Evolutionary conservation across 2,888 invertebrate species (phyloP).

Genomic region (Watsonalla cultraria): DNA sequence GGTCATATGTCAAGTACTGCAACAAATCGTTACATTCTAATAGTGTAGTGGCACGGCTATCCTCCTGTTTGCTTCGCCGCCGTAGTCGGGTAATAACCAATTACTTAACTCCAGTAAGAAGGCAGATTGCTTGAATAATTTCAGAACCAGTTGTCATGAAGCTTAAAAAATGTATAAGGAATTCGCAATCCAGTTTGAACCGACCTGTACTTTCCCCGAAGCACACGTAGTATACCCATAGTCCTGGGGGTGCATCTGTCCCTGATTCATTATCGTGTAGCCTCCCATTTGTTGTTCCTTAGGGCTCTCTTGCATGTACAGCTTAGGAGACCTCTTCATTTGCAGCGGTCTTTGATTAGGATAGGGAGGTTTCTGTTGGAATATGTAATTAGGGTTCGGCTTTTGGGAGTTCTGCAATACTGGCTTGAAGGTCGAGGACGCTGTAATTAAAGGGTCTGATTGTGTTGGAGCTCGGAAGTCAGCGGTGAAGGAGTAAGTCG

Average conservation of each 20-base stretch:
- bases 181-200: slow-evolving; percentile 9
- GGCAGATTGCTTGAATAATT: too few species aligned
- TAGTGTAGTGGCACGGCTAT: too few species aligned
- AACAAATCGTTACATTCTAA: too few species aligned
- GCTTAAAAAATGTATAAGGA: neutral
- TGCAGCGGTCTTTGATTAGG: slow-evolving; percentile 42
- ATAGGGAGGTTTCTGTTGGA: slow-evolving; percentile 64
- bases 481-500: slow-evolving; percentile 90
- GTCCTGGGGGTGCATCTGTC: slow-evolving; percentile 60
- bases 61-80: too few species aligned
- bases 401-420: slow-evolving; percentile 67
- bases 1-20: too few species aligned
- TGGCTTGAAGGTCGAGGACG: slow-evolving; percentile 78
- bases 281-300: slow-evolving; percentile 57
- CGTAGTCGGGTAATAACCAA: too few species aligned
- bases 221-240: slow-evolving; percentile 59
- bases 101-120: too few species aligned
- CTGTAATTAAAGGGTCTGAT: slow-evolving; percentile 75
- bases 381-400: slow-evolving; percentile 58
- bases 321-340: slow-evolving; percentile 64
- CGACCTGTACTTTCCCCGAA: slow-evolving; percentile 64
- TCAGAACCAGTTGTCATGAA: too few species aligned
- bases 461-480: slow-evolving; percentile 85
- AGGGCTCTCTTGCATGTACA: slow-evolving; percentile 51
- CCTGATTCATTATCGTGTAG: slow-evolving; percentile 55